Base-by-base conservation (phyloP, 2,797 vertebrate genomes). In the Botia almorhae region DNA sequence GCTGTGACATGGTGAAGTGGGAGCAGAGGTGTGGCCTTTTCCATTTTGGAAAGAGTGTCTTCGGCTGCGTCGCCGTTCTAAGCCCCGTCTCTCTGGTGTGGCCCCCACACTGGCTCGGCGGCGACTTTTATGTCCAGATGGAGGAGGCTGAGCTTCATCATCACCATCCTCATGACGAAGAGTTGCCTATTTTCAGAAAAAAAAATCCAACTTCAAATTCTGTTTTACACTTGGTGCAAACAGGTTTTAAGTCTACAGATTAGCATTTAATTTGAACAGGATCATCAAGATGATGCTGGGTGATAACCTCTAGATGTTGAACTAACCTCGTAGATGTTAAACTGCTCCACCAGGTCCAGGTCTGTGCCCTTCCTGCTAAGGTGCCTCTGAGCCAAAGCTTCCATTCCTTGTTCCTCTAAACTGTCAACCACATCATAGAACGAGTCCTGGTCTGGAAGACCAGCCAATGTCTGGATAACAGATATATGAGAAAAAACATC, bases 401-500 rank as follows among this genome's bases (percentile, higher is more conserved):
- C 96, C 0, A 99, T 96, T 81, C 96, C 92, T 85, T 98, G 94
- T 84, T 99, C 98, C 92, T 99, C 98, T 87, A 99, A 93, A 92
- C 94, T 95, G 92, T 99, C 98, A 87, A 98, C 96, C 89, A 98
- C 94, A 0, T 99, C 96, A 2, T 98, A 99, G 94, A 96, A 99
- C 12, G 95, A 94, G 90, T 99, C 98, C 90, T 99, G 97, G 88
- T 99, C 98, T 82, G 97, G 94, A 86, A 99, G 92, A 39, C 95
- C 95, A 2, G 95, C 95, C 87, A 99, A 91, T 0, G 95, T 97
- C 98, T 99, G 89, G 58, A 86, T 81, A 82, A 80, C 29, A 78
- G 46, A 36, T 13, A 67, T 10, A 33, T 16, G 23, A 4, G 12
- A 16, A 17, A 17, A 12, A 4, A 26, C 36, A 13, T 51, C 12